Evolutionary conservation across 2,797 vertebrate species (phyloP).

Genomic region (Salarias fasciatus): DNA sequence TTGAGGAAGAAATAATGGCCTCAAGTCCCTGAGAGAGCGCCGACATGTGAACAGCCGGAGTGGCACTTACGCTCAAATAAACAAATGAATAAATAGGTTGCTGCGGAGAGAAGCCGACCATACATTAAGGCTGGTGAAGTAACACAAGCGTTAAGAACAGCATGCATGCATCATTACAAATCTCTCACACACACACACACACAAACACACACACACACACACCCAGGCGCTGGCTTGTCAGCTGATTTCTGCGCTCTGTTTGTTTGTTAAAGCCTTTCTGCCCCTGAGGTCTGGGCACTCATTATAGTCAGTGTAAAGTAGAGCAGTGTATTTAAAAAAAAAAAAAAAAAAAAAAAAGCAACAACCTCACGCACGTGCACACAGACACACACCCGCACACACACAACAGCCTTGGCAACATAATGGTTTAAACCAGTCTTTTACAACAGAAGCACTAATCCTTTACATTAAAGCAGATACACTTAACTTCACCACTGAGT

Average conservation of each 20-base stretch:
- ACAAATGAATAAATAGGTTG: conserved; percentile 15
- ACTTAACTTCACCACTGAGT: conserved; percentile 26
- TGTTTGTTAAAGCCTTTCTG: conserved; percentile 72
- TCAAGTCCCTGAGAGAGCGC: not conserved
- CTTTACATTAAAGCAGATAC: conserved; percentile 63
- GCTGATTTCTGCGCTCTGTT: conserved; percentile 75
- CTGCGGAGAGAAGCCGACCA: not conserved
- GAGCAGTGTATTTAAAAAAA: conserved; percentile 44
- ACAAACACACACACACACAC: too few species aligned
- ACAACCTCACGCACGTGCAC: not conserved
- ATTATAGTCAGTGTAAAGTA: conserved; percentile 66
- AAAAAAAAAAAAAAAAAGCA: conserved; percentile 12
- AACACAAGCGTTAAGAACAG: conserved; percentile 26
- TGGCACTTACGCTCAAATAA: conserved; percentile 16
- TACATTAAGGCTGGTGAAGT: conserved; percentile 24
- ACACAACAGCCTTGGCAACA: conserved; percentile 16
- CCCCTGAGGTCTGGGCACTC: conserved; percentile 62
- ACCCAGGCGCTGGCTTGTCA: conserved; percentile 49
- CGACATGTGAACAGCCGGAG: conserved; percentile 6
- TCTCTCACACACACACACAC: conserved; percentile 9
- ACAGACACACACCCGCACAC: conserved; percentile 20
- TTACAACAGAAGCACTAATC: conserved; percentile 60
- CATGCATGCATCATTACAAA: conserved; percentile 33
- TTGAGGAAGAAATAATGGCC: conserved; percentile 34
- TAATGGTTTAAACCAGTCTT: conserved; percentile 55